Conservation (phyloP, 2,113 vertebrate genomes). For the Nettapus auritus region DNA sequence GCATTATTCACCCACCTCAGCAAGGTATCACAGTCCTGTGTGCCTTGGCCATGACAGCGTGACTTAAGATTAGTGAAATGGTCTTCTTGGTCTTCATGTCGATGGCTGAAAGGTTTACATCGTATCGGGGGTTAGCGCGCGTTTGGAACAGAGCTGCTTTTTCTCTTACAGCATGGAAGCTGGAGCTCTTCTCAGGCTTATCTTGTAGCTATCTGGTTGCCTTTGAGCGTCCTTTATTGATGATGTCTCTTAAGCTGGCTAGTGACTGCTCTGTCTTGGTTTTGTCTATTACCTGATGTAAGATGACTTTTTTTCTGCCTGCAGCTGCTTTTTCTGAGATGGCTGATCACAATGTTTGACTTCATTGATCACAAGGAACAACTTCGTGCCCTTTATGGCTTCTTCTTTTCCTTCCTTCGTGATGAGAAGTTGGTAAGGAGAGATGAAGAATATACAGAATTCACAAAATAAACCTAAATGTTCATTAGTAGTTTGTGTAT, state of each 20-base stretch:
- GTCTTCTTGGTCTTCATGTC: accelerated
- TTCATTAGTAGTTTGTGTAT: not conserved
- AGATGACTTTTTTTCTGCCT: not conserved
- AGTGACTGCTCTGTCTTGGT: not conserved
- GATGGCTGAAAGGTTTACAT: not conserved
- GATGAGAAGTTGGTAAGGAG: slow-evolving; percentile 88
- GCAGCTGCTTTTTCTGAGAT: slow-evolving; percentile 90
- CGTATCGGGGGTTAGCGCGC: not conserved
- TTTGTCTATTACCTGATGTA: not conserved
- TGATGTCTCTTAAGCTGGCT: not conserved
- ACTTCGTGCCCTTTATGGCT: slow-evolving; percentile 88
- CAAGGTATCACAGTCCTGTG: not conserved
- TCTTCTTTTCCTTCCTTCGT: slow-evolving; percentile 90
- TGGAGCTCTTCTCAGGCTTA: not conserved
- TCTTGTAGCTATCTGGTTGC: not conserved
- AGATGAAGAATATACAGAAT: not conserved
- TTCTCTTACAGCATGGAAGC: not conserved
- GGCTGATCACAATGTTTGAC: slow-evolving; percentile 93
- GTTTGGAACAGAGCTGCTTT: not conserved
- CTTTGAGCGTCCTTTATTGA: not conserved
- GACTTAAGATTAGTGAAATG: not conserved
- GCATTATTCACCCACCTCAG: not conserved
- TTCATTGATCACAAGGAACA: slow-evolving; percentile 89
- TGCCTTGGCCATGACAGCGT: not conserved
- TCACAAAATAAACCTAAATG: not conserved